Conservation (phyloP, 2,113 vertebrate species). For the Climacteris rufus region DNA sequence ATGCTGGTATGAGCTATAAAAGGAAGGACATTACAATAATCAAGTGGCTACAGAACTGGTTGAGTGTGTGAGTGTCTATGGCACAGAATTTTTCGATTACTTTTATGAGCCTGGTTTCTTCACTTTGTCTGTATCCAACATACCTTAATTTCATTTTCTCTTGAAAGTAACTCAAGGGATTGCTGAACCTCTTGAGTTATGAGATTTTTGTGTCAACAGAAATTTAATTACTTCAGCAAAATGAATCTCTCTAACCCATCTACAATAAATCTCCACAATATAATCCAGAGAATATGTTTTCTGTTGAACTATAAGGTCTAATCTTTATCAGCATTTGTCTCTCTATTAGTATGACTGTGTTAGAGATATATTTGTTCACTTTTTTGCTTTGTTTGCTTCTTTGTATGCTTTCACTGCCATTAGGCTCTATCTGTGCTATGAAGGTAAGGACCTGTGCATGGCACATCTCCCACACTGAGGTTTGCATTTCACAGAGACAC, state of each 20-base stretch:
- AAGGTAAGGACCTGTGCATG: not conserved
- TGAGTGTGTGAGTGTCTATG: not conserved
- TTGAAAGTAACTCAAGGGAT: constrained; percentile 5
- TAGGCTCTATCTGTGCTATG: not conserved
- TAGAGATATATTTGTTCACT: not conserved
- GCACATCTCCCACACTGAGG: not conserved
- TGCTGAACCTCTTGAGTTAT: constrained; percentile 31
- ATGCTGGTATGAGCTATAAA: constrained; percentile 3
- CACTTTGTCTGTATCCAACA: constrained; percentile 11
- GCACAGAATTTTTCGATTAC: not conserved
- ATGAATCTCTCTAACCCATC: constrained; percentile 3
- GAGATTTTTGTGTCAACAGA: constrained; percentile 55
- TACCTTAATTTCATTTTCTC: constrained; percentile 54
- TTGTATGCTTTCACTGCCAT: rapidly evolving
- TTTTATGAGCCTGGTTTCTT: constrained; percentile 35
- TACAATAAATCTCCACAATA: constrained; percentile 13
- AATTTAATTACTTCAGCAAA: constrained; percentile 46
- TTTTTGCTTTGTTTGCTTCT: not conserved
- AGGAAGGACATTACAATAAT: constrained; percentile 37
- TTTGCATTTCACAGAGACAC: not conserved
- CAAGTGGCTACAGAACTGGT: not conserved
- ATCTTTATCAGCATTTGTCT: not conserved
- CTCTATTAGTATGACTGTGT: not conserved
- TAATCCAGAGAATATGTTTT: not conserved
- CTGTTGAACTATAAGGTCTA: not conserved